Conservation (phyloP, 1,140 invertebrate species). For the Trinorchestia longiramus region DNA sequence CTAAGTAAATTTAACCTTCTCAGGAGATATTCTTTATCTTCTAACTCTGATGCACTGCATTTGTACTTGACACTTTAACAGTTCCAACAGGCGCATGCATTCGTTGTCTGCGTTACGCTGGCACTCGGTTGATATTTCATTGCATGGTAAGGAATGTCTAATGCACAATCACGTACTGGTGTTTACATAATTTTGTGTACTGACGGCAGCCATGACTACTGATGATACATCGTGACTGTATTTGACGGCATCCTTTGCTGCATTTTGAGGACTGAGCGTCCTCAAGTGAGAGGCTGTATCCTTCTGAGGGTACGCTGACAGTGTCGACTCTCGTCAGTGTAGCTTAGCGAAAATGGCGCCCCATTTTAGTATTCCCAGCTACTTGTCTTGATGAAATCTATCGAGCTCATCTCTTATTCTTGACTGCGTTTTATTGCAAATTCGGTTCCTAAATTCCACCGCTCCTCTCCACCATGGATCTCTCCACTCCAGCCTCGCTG, state of each 20-base stretch:
- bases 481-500: background rate
- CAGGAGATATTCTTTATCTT: no score
- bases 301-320: background rate
- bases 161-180: no score
- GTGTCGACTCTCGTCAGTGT: background rate
- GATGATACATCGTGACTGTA: background rate
- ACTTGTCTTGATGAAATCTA: background rate
- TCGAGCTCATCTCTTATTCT: background rate
- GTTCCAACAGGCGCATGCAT: no score
- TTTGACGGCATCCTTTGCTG: background rate
- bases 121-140: no score
- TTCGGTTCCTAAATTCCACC: background rate
- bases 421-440: background rate
- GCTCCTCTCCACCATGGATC: background rate
- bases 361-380: background rate
- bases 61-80: no score
- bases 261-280: background rate
- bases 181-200: no score
- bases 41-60: no score
- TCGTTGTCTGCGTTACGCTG: no score
- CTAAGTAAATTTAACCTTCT: no score
- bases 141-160: no score
- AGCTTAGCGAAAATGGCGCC: background rate
- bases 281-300: background rate
- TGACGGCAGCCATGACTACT: background rate